Conservation (phyloP, 2,888 invertebrate species). For the Epiperipatus broadwayi region DNA sequence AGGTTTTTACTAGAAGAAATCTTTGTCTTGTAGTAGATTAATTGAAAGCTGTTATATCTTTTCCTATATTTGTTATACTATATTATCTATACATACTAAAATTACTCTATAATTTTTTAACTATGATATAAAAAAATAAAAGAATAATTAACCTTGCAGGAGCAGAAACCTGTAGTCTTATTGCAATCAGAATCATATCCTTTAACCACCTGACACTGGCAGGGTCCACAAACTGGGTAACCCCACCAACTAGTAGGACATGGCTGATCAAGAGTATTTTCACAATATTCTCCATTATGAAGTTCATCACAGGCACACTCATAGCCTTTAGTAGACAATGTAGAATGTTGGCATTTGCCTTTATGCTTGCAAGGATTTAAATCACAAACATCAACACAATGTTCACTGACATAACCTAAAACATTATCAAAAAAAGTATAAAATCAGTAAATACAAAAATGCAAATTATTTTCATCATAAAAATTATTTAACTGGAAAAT, state of each 20-base stretch:
- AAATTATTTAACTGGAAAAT: no score
- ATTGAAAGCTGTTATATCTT: no score
- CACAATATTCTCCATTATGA: conserved; percentile 38
- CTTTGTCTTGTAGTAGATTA: no score
- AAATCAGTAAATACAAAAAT: no score
- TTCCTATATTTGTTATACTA: no score
- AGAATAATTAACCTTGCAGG: conserved; percentile 47
- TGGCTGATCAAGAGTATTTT: conserved; percentile 29
- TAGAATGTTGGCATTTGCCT: conserved; percentile 55
- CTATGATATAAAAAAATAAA: not conserved
- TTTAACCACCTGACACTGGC: conserved; percentile 56
- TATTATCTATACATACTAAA: no score
- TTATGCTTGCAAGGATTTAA: conserved; percentile 55
- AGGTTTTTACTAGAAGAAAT: no score
- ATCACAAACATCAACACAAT: conserved; percentile 60
- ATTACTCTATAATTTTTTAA: no score
- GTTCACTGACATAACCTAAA: conserved; percentile 29
- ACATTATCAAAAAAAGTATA: no score
- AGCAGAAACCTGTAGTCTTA: conserved; percentile 63
- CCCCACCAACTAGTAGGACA: conserved; percentile 95
- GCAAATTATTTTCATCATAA: no score
- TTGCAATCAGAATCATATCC: conserved; percentile 84
- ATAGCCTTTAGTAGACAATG: no score
- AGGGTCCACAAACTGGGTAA: conserved; percentile 76
- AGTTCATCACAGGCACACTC: conserved; percentile 57